Percentiles rank a stretch among this genome's conserved stretches.
These are phyloP conservation scores for Napeogenes inachia DNA, from an alignment of 2,888 invertebrate species.

Conservation along the genomic window DNA sequence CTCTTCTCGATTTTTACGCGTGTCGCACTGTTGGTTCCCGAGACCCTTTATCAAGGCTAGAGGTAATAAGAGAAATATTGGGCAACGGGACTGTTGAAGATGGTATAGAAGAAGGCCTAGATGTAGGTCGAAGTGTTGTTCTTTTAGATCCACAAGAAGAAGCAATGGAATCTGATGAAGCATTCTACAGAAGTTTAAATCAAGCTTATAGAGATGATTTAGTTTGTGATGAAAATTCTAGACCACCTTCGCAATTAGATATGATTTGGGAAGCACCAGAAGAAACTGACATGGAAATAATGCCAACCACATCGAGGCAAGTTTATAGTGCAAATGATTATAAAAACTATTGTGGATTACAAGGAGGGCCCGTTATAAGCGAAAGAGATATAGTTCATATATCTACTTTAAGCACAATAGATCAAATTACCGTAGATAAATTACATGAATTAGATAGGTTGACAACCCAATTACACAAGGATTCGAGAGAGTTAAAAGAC, in stretches of 20 bases:
- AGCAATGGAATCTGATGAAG: conserved; percentile 86
- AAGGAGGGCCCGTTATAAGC: conserved; percentile 83
- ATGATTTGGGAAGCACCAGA: conserved; percentile 93
- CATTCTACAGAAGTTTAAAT: conserved; percentile 91
- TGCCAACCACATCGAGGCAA: conserved; percentile 77
- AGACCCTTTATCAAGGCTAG: conserved; percentile 73
- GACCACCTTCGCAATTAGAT: conserved; percentile 84
- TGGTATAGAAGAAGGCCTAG: conserved; percentile 82
- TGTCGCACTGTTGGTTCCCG: conserved; percentile 71
- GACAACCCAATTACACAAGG: conserved; percentile 86
- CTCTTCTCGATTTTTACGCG: conserved; percentile 88
- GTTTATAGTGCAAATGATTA: conserved; percentile 87
- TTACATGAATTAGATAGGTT: conserved; percentile 87
- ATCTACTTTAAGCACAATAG: conserved; percentile 84
- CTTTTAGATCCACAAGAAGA: conserved; percentile 66
- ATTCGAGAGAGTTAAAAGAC: conserved; percentile 86
- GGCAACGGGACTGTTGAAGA: conserved; percentile 82
- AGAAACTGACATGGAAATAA: conserved; percentile 79
- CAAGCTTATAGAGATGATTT: conserved; percentile 91
- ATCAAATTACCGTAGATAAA: conserved; percentile 87
- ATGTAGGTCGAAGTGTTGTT: conserved; percentile 66
- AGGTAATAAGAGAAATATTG: conserved; percentile 81
- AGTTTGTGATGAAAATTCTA: conserved; percentile 79
- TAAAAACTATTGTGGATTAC: conserved; percentile 83
- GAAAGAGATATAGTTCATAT: conserved; percentile 88